Base-by-base conservation (phyloP, 2,888 invertebrate species). In the Darwinula stevensoni region DNA sequence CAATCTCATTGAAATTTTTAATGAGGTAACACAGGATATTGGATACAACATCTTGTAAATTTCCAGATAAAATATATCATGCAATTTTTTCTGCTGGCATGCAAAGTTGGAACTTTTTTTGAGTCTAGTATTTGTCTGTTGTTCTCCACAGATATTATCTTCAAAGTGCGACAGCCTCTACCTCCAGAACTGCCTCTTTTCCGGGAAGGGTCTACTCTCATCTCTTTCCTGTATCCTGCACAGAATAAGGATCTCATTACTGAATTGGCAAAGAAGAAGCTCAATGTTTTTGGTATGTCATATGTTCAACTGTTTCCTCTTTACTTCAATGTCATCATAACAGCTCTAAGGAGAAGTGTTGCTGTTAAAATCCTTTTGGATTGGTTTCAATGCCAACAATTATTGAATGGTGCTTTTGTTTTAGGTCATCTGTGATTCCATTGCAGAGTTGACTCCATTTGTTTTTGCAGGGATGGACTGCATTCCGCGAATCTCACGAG, bases 151-250 rank as follows among this genome's bases (percentile, higher is more conserved):
- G 74, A 78, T 56, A 69, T 75, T 39, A 58, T 76, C 35, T 52
- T 76, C 37, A 74, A 78, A 58, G 66, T 80, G 30, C 61, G 76
- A 35, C 68, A 69, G 40, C 62, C 73, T 22, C 38, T 61, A 30
- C 57, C 61, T 14, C 53, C 52, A 33, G 78, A 80, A 58, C 49
- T 74, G 14, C 50, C 54, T 29, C 55, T 61, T 39, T 62, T 80
- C 36, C 59, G 58, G 43, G 60, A 65, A 34, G 58, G 64, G 35
- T 59, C 65, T 16, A 73, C 71, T 3, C 56, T 80, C 14, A 64
- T 78, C 47, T 76, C 76, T 35, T 75, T 78, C 47, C 50, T 82
- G 31, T 75, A 75, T 49, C 80, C 82, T 2, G 72, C 68, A 4
- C 72, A 73, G 51, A 80, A 80, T 51, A 61, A 66, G 48, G 57